Conservation (phyloP, 2,797 vertebrate species). For the Alcedo atthis region DNA sequence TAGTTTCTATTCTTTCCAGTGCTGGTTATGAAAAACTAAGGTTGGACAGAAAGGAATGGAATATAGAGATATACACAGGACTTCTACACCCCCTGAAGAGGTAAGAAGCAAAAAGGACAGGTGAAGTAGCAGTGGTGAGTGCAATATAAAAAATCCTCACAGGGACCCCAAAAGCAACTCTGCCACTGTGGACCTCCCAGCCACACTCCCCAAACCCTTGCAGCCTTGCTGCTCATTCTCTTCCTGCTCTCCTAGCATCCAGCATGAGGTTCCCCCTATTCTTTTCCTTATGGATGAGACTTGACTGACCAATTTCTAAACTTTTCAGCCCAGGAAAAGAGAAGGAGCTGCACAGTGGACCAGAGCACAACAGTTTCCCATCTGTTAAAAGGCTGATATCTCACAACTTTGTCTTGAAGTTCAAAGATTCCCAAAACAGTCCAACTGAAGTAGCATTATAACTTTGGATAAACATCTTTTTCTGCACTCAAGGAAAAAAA, state of each 20-base stretch:
- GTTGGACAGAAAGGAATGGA: not conserved
- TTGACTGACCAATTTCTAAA: not conserved
- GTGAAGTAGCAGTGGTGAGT: not conserved
- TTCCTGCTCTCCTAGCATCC: not conserved
- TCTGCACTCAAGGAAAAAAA: not conserved
- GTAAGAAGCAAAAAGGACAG: not conserved
- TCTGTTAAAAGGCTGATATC: not conserved
- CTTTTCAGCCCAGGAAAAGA: not conserved
- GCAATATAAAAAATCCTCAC: not conserved
- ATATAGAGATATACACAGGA: not conserved
- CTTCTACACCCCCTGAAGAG: not conserved
- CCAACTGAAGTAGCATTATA: not conserved
- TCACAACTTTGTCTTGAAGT: not conserved
- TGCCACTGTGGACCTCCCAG: not conserved
- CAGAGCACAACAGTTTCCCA: not conserved
- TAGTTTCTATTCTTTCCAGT: not conserved
- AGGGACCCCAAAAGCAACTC: not conserved
- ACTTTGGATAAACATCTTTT: conserved; percentile 1
- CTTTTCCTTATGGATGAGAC: not conserved
- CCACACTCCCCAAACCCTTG: rapidly evolving
- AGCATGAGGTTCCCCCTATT: rapidly evolving
- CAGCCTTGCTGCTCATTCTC: rapidly evolving
- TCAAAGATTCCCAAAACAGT: not conserved
- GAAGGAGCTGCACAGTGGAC: not conserved
- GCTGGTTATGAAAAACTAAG: not conserved